Conservation (phyloP, 2,888 invertebrate species). For the Steinernema scapterisci region DNA sequence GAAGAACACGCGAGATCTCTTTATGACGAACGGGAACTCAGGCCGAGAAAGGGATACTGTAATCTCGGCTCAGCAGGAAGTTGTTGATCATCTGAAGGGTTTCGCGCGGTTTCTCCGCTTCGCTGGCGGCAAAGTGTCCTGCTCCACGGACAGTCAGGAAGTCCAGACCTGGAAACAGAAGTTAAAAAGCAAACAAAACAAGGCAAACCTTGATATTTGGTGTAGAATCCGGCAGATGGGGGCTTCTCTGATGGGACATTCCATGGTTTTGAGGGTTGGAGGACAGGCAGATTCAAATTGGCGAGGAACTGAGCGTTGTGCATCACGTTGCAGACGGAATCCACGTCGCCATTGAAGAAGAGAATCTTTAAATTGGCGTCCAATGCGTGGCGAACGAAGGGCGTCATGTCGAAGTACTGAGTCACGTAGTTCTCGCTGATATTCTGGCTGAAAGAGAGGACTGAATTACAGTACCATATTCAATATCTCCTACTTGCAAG, state of each 20-base stretch:
- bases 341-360: conserved; percentile 71
- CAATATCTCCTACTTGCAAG: conserved; percentile 58
- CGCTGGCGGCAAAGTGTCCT: conserved; percentile 58
- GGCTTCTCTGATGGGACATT: conserved; percentile 50
- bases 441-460: conserved; percentile 9
- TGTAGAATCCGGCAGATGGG: conserved; percentile 53
- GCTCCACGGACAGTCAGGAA: conserved; percentile 58
- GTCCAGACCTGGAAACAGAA: conserved; percentile 50
- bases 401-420: conserved; percentile 44
- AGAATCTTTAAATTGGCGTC: conserved; percentile 58
- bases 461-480: background rate
- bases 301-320: conserved; percentile 71
- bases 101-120: conserved; percentile 60
- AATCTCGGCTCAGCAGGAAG: conserved; percentile 53
- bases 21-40: background rate
- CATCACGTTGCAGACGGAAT: conserved; percentile 71
- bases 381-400: conserved; percentile 36
- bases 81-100: conserved; percentile 62
- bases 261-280: conserved; percentile 41
- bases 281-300: conserved; percentile 59
- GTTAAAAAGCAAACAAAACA: background rate
- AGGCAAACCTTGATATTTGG: conserved; percentile 51
- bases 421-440: conserved; percentile 40
- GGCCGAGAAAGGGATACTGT: conserved; percentile 45
- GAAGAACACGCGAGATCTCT: background rate